Evolutionary conservation across 2,797 vertebrate species (phyloP).

Genomic region (Pseudochirops corinnae): DNA sequence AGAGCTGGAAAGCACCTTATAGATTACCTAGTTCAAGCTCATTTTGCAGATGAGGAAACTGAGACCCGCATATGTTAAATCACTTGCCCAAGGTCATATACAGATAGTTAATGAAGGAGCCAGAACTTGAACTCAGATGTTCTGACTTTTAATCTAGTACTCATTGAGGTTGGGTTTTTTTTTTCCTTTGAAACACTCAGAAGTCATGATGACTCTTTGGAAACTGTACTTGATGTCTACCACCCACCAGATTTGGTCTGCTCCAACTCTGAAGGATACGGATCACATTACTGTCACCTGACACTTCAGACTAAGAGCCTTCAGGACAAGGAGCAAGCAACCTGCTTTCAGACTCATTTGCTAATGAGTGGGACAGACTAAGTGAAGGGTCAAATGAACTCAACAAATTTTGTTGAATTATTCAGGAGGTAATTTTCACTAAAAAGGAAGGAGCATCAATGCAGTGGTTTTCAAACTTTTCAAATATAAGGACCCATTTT

Average conservation of each 20-base stretch:
- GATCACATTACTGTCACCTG: neutral
- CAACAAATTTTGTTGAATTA: neutral
- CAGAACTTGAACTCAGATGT: neutral
- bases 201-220: neutral
- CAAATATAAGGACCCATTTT: neutral
- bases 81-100: neutral
- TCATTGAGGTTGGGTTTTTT: neutral
- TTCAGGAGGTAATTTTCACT: neutral
- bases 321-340: neutral
- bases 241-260: neutral
- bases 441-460: neutral
- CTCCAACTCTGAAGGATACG: neutral
- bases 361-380: neutral
- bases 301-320: neutral
- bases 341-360: neutral
- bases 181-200: neutral
- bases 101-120: neutral
- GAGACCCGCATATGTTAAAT: neutral
- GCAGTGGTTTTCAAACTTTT: neutral
- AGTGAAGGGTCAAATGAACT: neutral
- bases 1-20: neutral
- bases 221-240: neutral
- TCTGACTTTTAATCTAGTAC: neutral
- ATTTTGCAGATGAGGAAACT: neutral
- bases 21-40: neutral